Percentiles rank a stretch among this genome's conserved stretches.
phyloP scores from a whole-genome alignment of 1,140 invertebrate species.

The Lepidostoma basale region DNA sequence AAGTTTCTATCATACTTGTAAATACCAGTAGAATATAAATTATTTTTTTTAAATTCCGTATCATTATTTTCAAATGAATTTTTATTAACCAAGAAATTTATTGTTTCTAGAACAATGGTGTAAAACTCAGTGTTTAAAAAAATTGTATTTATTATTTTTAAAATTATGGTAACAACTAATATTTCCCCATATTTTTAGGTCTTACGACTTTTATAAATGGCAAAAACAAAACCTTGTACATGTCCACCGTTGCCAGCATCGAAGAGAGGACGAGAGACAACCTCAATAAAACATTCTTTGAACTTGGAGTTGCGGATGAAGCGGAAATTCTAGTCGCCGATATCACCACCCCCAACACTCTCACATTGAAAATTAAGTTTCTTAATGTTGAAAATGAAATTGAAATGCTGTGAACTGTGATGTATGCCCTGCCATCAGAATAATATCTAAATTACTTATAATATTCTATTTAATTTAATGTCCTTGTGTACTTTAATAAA shows the following conservation, averaged over 20 bases:
- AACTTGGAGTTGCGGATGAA: slow-evolving; percentile 82
- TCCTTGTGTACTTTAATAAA: too few relatives aligned
- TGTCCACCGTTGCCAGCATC: slow-evolving; percentile 87
- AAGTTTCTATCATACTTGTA: background rate
- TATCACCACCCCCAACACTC: slow-evolving; percentile 82
- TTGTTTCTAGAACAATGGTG: background rate
- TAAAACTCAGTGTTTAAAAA: background rate
- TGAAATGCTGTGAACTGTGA: slow-evolving; percentile 53
- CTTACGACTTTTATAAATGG: slow-evolving; percentile 80
- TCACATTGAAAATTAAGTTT: slow-evolving; percentile 73
- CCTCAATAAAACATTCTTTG: slow-evolving; percentile 83
- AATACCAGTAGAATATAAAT: background rate
- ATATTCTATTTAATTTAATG: too few relatives aligned
- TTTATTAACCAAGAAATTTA: too few relatives aligned
- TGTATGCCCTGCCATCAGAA: too few relatives aligned
- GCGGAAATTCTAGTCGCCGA: slow-evolving; percentile 89
- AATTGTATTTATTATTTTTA: background rate
- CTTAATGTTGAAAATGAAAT: slow-evolving; percentile 61
- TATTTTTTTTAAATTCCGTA: too few relatives aligned
- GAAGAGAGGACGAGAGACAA: slow-evolving; percentile 87
- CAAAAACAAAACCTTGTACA: slow-evolving; percentile 91
- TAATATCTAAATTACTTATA: too few relatives aligned
- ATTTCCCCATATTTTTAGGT: slow-evolving; percentile 54
- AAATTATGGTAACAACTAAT: background rate
- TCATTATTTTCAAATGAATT: too few relatives aligned